phyloP scores from a whole-genome alignment of 1,140 invertebrate genomes.

The Drosophila quadrilineata region DNA sequence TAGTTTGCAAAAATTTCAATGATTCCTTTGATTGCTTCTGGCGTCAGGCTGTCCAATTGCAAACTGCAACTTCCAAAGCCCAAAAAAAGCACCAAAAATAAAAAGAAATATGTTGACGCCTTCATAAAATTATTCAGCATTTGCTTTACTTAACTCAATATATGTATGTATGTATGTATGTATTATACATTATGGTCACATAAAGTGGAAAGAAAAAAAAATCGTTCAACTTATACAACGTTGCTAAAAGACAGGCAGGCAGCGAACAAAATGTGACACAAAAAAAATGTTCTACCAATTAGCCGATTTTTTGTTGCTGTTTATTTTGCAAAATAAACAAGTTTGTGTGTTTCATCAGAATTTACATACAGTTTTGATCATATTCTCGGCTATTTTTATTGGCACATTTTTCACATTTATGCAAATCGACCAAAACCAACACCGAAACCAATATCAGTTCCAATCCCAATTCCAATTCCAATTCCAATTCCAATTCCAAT shows the following conservation, averaged over 20 bases:
- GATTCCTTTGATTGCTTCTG: conserved; percentile 36
- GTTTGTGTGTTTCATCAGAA: conserved; percentile 71
- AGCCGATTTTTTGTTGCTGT: conserved; percentile 50
- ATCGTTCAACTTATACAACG: conserved; percentile 33
- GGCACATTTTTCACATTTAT: conserved; percentile 75
- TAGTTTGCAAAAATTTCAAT: conserved; percentile 24
- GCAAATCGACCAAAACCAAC: conserved; percentile 51
- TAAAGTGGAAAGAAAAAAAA: background rate
- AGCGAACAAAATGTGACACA: conserved; percentile 51
- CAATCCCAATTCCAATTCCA: too few species aligned
- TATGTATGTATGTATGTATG: too few species aligned
- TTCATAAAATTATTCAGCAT: conserved; percentile 38
- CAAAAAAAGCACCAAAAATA: background rate
- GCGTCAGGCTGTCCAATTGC: conserved; percentile 62
- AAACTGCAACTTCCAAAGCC: conserved; percentile 31
- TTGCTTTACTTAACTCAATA: background rate
- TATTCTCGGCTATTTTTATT: conserved; percentile 73
- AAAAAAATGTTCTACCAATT: conserved; percentile 49
- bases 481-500: too few species aligned
- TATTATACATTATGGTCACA: too few species aligned
- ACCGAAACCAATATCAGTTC: too few species aligned
- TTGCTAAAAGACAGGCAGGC: conserved; percentile 18
- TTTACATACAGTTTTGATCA: conserved; percentile 65
- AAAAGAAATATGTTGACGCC: conserved; percentile 46
- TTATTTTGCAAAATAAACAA: conserved; percentile 74